Evolutionary conservation across 2,113 vertebrate species (phyloP), one percentile per base, ranked within the genome.

Genomic region (Camelus dromedarius): DNA sequence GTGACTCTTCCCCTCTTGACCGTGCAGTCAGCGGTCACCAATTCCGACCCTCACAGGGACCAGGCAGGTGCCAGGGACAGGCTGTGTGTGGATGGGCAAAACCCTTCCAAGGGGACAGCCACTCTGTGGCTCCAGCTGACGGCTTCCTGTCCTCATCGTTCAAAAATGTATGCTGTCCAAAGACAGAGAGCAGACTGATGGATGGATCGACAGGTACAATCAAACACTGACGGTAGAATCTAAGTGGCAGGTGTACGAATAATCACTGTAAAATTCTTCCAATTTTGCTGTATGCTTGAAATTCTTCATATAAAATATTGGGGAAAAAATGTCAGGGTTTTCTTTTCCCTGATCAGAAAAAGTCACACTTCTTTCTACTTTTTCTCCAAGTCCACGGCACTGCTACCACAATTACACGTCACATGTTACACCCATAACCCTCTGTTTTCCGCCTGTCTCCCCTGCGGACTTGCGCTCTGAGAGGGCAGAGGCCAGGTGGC

Each of bases 41-140:
- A 35, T 30, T 3, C 52, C 0, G 0, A 46, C n/a, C 20, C 24
- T 69, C 69, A 35, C 28, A 0, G 30, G 52, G 35, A 56, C 32
- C 26, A 30, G 73, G 42, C 56, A 28, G 82, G 35, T 30, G 24
- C 11, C 26, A 12, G 0, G 5, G 32, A 56, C 19, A 22, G 46
- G 54, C 30, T 15, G 6, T 11, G 0, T 5, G 50, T 32, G 69
- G 60, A 52, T 42, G 4, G 42, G 48, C 14, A 6, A 52, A 54
- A 38, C 67, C 48, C 87, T 30, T n/a, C 19, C 42, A 19, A 42
- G 66, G 46, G n/a, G 20, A n/a, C 0, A 2, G 50, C 54, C 18
- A 28, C 46, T 89, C 56, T 69, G 38, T 16, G 42, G 82, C 7
- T 22, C 70, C 46, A 46, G 79, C 38, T 1, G 2, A 64, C 0